Conservation (phyloP, 23 tunicate species). For the Phallusia fumigata region DNA sequence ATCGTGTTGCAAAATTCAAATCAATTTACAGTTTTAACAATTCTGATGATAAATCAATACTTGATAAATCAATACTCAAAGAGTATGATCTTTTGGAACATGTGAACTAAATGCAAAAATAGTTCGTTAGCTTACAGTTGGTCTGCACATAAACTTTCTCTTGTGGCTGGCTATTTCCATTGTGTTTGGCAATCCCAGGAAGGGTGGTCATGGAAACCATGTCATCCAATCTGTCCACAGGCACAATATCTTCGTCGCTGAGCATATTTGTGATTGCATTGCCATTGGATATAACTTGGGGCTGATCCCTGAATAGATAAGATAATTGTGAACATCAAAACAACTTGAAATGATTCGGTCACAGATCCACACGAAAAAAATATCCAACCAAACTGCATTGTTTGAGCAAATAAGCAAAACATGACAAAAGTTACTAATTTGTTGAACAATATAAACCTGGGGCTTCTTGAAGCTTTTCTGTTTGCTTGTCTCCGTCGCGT, state of each 20-base stretch:
- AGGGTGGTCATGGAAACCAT: conserved; percentile 44
- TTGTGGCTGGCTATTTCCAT: conserved; percentile 58
- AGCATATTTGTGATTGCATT: conserved; percentile 43
- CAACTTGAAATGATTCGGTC: too few species aligned
- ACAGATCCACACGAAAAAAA: too few species aligned
- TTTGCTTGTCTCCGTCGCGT: conserved; percentile 20
- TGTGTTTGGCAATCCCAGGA: conserved; percentile 64
- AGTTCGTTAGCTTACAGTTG: too few species aligned
- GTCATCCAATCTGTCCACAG: conserved; percentile 50
- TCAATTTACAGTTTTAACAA: background rate
- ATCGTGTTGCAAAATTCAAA: too few species aligned
- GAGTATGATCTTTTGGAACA: too few species aligned
- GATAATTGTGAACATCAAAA: too few species aligned
- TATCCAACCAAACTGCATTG: too few species aligned
- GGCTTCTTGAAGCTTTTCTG: background rate
- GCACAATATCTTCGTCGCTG: conserved; percentile 68
- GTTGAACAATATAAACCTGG: background rate
- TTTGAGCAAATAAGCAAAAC: too few species aligned
- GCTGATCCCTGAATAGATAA: too few species aligned
- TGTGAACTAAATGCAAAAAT: too few species aligned
- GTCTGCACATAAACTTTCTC: conserved; percentile 86
- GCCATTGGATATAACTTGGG: conserved; percentile 35
- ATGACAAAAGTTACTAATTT: too few species aligned
- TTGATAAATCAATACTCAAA: background rate
- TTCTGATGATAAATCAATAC: background rate